Evolutionary conservation across 2,113 vertebrate species (phyloP), one percentile per base, ranked within the genome.

Genomic region (Condylura cristata): DNA sequence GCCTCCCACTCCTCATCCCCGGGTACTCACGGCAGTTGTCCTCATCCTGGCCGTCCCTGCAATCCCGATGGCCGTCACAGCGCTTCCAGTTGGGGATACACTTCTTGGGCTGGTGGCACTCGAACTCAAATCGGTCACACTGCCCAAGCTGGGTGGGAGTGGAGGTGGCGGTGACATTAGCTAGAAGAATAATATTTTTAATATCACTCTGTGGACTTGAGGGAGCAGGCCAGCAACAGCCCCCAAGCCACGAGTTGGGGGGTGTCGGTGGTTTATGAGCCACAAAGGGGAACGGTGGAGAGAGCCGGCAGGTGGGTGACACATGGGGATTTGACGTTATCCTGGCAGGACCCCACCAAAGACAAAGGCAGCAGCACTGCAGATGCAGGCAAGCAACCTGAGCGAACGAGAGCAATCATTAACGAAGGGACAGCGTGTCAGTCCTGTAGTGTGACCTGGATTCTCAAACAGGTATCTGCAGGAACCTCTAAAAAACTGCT

Each of bases 51-150:
- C 99, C 98, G 0, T 99, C 99, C 96, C 97, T 98, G 95, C 99
- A 99, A 94, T 99, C 99, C 14, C 20, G n/a, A 10, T 93, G 98
- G 0, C 99, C 99, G 0, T 99, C 99, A 0, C 99, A 99, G 6
- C 97, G 98, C 97, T 99, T 99, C 99, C 99, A 99, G 97, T 99
- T 99, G 1, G 99, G 99, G 78, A 99, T 99, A 91, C 99, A 99
- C 93, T 90, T 98, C 89, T 98, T 98, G 2, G 98, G 98, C 2
- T 98, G 98, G 65, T 82, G 98, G 88, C 99, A 99, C 89, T 98
- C 97, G 22, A 99, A 99, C 98, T 99, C 99, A 26, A 98, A 99
- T 28, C 97, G 97, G 93, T 96, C 96, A 94, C 99, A 99, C 5
- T 87, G 98, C 0, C 99, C 98, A 0, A 95, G 97, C 0, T 96